Evolutionary conservation across 1,140 invertebrate genomes (phyloP).

Genomic region (Gyrodactylus salaris): DNA sequence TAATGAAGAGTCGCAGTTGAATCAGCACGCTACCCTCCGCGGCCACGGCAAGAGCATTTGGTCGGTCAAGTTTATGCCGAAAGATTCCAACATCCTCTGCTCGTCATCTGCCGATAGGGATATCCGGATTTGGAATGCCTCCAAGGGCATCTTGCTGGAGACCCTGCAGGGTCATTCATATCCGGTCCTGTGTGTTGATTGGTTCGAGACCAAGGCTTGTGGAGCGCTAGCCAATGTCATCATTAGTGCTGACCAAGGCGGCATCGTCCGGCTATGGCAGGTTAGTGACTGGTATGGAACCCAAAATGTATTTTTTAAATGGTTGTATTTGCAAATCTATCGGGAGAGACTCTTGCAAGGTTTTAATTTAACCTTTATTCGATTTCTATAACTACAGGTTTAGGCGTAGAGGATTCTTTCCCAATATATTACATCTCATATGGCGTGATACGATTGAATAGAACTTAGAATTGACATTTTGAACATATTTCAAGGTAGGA

Average conservation of each 20-base stretch:
- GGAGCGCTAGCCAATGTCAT: not conserved
- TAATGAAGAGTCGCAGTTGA: not conserved
- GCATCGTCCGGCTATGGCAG: not conserved
- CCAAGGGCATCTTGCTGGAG: not conserved
- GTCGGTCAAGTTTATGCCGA: not conserved
- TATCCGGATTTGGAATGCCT: not conserved
- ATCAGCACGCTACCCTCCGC: not conserved
- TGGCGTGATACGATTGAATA: not conserved
- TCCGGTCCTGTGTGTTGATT: not conserved
- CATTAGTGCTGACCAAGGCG: not conserved
- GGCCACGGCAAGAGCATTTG: not conserved
- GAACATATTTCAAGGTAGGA: too few species aligned
- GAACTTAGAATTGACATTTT: too few species aligned
- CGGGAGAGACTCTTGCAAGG: too few species aligned
- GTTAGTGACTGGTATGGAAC: too few species aligned
- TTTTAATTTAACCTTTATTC: too few species aligned
- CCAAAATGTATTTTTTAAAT: too few species aligned
- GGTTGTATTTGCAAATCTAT: too few species aligned
- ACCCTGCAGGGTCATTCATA: not conserved
- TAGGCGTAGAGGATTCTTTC: too few species aligned
- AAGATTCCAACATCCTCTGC: not conserved
- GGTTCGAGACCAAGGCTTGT: not conserved
- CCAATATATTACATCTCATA: too few species aligned
- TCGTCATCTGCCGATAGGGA: not conserved
- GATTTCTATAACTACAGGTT: too few species aligned